A percentile compares a stretch with the other conserved stretches of the same genome.
Conservation (phyloP, 2,888 invertebrate species). For the Drosophila recens region DNA sequence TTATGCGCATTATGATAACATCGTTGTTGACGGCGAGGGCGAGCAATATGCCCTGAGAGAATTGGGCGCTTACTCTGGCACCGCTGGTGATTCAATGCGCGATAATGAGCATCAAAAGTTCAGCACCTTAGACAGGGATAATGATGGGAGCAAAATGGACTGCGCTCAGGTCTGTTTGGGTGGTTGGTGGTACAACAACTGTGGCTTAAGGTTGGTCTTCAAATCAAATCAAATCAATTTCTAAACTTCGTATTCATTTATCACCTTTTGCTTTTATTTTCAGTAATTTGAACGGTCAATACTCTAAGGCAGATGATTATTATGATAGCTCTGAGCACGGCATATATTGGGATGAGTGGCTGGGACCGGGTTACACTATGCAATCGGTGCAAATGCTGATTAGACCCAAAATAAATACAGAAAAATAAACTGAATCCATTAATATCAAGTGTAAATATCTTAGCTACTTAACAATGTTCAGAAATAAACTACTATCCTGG, state of each 20-base stretch:
- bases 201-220: conserved; percentile 87
- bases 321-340: conserved; percentile 52
- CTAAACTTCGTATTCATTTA: not conserved
- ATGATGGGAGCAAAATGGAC: conserved; percentile 89
- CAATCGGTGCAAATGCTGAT: conserved; percentile 54
- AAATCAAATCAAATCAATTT: not conserved
- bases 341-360: conserved; percentile 59
- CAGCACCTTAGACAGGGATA: conserved; percentile 88
- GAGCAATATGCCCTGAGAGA: conserved; percentile 88
- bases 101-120: conserved; percentile 90
- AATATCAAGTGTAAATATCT: not conserved
- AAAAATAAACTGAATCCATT: not conserved
- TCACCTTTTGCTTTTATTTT: not conserved
- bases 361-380: conserved; percentile 45
- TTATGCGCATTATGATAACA: conserved; percentile 87
- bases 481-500: conserved; percentile 2
- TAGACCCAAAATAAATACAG: conserved; percentile 32
- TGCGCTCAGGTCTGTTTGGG: conserved; percentile 89
- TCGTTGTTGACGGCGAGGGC: conserved; percentile 88
- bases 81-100: conserved; percentile 88
- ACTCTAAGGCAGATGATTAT: conserved; percentile 36
- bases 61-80: conserved; percentile 88
- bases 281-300: conserved; percentile 55
- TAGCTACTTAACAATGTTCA: not conserved
- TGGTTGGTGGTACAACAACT: conserved; percentile 91